Percentiles rank a stretch among this genome's conserved stretches.
These are phyloP conservation scores for Exaiptasia diaphana DNA, from an alignment of 64 coral and sea anemone species.

Conservation along the genomic window DNA sequence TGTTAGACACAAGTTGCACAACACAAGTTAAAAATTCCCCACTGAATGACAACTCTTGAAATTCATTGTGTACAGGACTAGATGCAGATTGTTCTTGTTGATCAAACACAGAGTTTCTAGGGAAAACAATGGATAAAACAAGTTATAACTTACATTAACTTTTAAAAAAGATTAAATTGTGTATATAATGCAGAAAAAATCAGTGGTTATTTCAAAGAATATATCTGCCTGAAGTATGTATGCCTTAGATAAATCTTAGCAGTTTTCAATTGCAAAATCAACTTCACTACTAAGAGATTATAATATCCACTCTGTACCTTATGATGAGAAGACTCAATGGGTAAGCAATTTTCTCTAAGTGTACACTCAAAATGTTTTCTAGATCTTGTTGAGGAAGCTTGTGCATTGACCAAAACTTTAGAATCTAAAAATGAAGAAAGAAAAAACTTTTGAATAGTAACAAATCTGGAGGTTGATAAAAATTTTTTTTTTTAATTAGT, in stretches of 20 bases:
- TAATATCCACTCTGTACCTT: no score
- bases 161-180: no score
- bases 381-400: conserved; percentile 36
- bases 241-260: no score
- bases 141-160: no score
- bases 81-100: no score
- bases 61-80: not conserved
- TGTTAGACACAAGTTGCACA: not conserved
- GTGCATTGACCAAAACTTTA: conserved; percentile 62
- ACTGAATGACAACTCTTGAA: not conserved
- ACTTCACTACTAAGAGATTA: no score
- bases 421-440: conserved; percentile 2
- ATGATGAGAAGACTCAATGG: conserved; percentile 73
- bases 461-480: not conserved
- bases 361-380: conserved; percentile 43
- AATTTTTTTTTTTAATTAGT: not conserved
- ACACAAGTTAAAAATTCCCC: not conserved
- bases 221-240: no score
- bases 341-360: conserved; percentile 68
- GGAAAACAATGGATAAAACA: no score
- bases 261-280: no score
- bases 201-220: no score
- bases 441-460: not conserved
- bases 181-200: not conserved
- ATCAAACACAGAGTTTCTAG: no score